A percentile compares a stretch with the other conserved stretches of the same genome.
Evolutionary conservation across 2,797 vertebrate species (phyloP).

Genomic region (Lepidocolaptes lacrymiger): DNA sequence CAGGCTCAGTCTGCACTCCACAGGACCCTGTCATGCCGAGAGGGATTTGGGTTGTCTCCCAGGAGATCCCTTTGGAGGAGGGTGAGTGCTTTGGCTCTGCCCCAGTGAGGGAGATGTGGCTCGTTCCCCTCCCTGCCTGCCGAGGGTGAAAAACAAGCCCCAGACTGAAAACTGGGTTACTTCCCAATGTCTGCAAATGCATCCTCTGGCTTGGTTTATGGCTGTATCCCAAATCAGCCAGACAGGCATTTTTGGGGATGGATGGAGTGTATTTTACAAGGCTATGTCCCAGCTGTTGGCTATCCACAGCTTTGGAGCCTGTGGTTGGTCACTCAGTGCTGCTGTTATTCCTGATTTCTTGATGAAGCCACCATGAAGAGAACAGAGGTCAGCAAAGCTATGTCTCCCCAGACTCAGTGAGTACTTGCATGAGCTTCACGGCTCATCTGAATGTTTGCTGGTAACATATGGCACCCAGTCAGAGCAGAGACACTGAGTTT

Average conservation of each 20-base stretch:
- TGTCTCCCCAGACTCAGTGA: background rate
- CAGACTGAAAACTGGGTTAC: background rate
- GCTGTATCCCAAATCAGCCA: accelerated
- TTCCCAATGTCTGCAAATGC: background rate
- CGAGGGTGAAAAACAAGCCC: background rate
- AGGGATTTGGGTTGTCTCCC: background rate
- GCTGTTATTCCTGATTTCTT: background rate
- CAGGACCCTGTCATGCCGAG: accelerated
- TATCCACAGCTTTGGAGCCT: background rate
- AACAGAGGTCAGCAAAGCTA: background rate
- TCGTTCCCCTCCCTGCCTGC: background rate
- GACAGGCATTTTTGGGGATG: background rate
- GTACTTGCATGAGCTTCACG: background rate
- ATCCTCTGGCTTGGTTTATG: background rate
- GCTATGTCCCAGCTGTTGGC: background rate
- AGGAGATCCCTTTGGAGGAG: background rate
- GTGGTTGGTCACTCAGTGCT: background rate
- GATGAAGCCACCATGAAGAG: background rate
- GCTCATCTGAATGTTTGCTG: background rate
- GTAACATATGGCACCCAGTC: background rate
- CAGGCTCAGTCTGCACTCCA: background rate
- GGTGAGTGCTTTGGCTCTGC: background rate
- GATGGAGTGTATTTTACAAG: background rate
- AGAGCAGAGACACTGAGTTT: background rate
- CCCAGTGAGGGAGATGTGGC: accelerated